Evolutionary conservation across 1,140 invertebrate species (phyloP), one percentile per base, ranked within the genome.

Genomic region (Meloidogyne hapla): DNA sequence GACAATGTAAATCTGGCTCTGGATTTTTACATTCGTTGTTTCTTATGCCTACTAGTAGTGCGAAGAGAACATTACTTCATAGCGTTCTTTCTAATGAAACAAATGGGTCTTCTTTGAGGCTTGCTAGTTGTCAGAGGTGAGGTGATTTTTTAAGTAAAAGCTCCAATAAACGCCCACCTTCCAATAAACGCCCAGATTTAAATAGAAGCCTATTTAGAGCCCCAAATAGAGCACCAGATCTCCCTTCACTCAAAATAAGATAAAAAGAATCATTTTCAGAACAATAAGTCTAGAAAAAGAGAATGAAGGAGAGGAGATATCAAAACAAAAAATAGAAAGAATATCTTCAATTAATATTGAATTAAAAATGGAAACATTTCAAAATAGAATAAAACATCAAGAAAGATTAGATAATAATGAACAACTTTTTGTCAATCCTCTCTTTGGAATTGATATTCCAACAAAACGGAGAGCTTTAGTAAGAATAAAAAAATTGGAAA

Each of bases 391-490:
- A 33, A 33, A 33, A 33, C 33, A 33, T 6, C 33, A 33, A 1
- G 33, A 33, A 33, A 1, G 33, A 33, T 33, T 81, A 48, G 82
- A 85, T 38, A 85, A 85, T 48, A 85, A 82, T 73, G 81, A 86
- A 74, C 77, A 76, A 70, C 76, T 72, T 56, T 68, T 84, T 21
- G 79, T 85, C 13, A 85, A 85, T 69, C 84, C 83, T 15, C 63
- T 83, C 8, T 84, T 85, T 67, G 80, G 82, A n/a, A 69, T 64
- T 1, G 74, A 38, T 26, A 62, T 77, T 13, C 61, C 18, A 25
- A 48, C 72, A 10, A 61, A 40, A 23, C 48, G 80, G 28, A 74
- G 63, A 78, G 61, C 23, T 40, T 76, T 56, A 61, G 80, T 84
- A 76, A 76, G 38, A 1, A 23, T 70, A 6, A 42, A 42, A 42